Conservation (phyloP, 2,888 invertebrate species). For the Tholera decimalis region DNA sequence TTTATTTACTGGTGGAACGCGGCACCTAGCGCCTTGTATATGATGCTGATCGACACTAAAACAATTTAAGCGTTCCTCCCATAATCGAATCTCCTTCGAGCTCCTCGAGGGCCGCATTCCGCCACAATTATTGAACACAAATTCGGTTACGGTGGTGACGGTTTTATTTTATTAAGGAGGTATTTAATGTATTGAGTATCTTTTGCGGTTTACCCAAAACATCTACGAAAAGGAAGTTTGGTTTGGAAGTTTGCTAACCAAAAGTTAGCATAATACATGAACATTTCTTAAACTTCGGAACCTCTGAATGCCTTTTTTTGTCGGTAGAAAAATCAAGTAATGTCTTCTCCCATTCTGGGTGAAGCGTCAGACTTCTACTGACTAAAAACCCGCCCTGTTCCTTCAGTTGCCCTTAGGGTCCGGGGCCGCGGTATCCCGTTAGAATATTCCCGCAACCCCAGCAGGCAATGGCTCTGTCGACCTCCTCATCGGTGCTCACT, state of each 20-base stretch:
- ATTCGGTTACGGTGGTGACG: constrained; percentile 75
- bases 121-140: constrained; percentile 84
- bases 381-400: too few species aligned
- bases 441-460: too few species aligned
- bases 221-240: constrained; percentile 13
- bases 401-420: too few species aligned
- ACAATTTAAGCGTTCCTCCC: constrained; percentile 84
- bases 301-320: too few species aligned
- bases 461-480: too few species aligned
- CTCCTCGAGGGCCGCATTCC: constrained; percentile 76
- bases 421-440: too few species aligned
- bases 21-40: constrained; percentile 54
- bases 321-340: too few species aligned
- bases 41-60: constrained; percentile 81
- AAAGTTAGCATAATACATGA: too few species aligned
- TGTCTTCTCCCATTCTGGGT: too few species aligned
- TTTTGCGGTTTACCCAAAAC: constrained; percentile 14
- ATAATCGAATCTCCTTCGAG: constrained; percentile 82
- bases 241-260: not conserved
- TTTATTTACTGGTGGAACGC: constrained; percentile 24
- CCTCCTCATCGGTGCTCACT: too few species aligned
- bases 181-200: constrained; percentile 43
- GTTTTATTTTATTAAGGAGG: constrained; percentile 66
- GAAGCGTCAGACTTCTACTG: too few species aligned
- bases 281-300: too few species aligned